These are phyloP conservation scores for Setipinna tenuifilis DNA, from an alignment of 2,797 vertebrate genomes.

Conservation along the genomic window DNA sequence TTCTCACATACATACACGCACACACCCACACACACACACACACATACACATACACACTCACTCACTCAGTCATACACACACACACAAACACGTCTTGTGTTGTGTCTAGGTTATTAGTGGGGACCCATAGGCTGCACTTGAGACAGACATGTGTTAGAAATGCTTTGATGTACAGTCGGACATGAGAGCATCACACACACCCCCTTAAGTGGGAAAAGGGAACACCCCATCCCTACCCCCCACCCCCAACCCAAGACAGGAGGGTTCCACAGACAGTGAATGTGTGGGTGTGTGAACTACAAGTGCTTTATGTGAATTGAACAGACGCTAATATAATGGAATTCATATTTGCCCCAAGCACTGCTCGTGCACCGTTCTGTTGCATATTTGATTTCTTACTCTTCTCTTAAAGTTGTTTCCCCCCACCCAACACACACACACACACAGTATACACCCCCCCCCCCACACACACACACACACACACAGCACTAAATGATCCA, in stretches of 20 bases:
- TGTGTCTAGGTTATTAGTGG: not conserved
- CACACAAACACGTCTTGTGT: not conserved
- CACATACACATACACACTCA: not conserved
- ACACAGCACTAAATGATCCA: not conserved
- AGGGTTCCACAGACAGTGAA: not conserved
- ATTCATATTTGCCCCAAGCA: not conserved
- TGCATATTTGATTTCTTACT: not conserved
- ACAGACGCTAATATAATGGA: constrained; percentile 60
- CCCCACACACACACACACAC: not conserved
- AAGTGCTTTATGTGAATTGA: constrained; percentile 67
- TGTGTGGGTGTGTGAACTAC: not conserved
- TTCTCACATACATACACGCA: not conserved
- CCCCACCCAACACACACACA: not conserved
- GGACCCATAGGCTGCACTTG: no score
- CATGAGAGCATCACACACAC: not conserved
- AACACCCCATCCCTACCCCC: not conserved
- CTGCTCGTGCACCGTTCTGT: not conserved
- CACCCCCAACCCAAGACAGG: not conserved
- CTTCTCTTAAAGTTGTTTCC: not conserved
- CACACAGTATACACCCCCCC: no score
- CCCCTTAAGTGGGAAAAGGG: not conserved
- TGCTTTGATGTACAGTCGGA: no score
- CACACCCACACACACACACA: constrained; percentile 4
- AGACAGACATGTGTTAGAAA: no score
- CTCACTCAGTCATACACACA: not conserved